phyloP scores from a whole-genome alignment of 2,888 invertebrate species.

The Netelia virgata region DNA sequence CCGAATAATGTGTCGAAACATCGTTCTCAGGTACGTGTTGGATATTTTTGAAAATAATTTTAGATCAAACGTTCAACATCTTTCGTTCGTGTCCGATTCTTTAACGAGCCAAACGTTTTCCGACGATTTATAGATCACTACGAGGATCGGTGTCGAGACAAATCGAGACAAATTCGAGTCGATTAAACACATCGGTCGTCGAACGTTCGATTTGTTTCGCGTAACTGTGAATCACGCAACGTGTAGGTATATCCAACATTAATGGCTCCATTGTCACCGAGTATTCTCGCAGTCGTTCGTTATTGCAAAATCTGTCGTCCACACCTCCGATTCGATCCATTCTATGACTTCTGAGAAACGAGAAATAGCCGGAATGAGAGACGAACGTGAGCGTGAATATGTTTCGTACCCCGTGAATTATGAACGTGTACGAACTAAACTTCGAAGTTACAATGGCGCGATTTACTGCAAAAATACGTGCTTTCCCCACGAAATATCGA shows the following conservation, averaged over 20 bases:
- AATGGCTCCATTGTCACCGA: slow-evolving; percentile 34
- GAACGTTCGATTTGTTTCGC: slow-evolving; percentile 9
- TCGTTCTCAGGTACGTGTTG: no score
- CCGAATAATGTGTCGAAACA: no score
- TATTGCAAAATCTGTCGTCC: slow-evolving; percentile 20
- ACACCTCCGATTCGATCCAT: slow-evolving; percentile 28
- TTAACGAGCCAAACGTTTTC: neutral
- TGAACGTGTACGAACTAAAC: neutral
- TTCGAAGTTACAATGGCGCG: slow-evolving; percentile 40
- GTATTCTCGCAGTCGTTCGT: neutral
- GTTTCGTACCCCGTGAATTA: slow-evolving; percentile 20
- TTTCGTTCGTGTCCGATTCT: neutral
- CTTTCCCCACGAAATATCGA: slow-evolving; percentile 49
- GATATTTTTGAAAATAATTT: no score
- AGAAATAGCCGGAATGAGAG: slow-evolving; percentile 14
- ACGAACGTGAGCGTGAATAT: slow-evolving; percentile 57
- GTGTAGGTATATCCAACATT: neutral
- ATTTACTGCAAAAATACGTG: slow-evolving; percentile 65
- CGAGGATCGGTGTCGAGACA: neutral
- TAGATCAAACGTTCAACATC: no score
- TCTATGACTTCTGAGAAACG: slow-evolving; percentile 46
- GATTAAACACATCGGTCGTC: slow-evolving; percentile 19
- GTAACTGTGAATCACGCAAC: neutral
- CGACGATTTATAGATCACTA: neutral
- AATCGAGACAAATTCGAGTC: slow-evolving; percentile 9